phyloP scores from a whole-genome alignment of 2,888 invertebrate genomes.

The Dilophus febrilis region DNA sequence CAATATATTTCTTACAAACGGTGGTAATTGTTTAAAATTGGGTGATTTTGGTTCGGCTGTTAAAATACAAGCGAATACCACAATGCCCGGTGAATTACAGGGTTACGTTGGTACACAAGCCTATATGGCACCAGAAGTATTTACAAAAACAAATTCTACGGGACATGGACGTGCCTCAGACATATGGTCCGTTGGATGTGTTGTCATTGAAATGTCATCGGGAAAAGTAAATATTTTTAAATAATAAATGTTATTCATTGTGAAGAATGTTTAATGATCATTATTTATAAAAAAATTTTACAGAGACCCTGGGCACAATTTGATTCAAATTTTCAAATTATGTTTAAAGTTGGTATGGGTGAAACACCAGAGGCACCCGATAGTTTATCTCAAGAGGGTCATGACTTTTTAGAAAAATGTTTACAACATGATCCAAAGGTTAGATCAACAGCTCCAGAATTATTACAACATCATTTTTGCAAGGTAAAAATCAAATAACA shows the following conservation, averaged over 20 bases:
- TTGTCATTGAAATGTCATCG: constrained; percentile 87
- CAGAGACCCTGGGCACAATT: constrained; percentile 84
- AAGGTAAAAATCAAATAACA: constrained; percentile 35
- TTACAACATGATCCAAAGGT: constrained; percentile 65
- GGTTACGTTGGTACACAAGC: constrained; percentile 90
- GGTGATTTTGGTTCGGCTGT: constrained; percentile 93
- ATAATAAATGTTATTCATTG: not conserved
- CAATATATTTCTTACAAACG: constrained; percentile 83
- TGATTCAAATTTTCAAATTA: constrained; percentile 87
- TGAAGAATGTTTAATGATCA: not conserved
- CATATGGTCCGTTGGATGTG: constrained; percentile 92
- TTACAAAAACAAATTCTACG: constrained; percentile 52
- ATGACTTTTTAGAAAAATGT: constrained; percentile 59
- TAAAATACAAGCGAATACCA: constrained; percentile 73
- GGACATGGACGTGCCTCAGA: constrained; percentile 90
- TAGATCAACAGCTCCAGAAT: constrained; percentile 50
- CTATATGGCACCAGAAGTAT: constrained; percentile 95
- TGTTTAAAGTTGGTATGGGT: constrained; percentile 92
- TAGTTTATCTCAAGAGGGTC: constrained; percentile 63
- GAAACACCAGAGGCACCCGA: constrained; percentile 62
- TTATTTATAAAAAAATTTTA: constrained; percentile 16
- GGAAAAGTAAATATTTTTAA: constrained; percentile 48
- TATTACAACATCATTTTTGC: constrained; percentile 58
- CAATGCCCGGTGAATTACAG: constrained; percentile 71
- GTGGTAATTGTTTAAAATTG: constrained; percentile 72